These are phyloP conservation scores for Aproaerema taeniolella DNA, from an alignment of 2,888 invertebrate species.

Conservation along the genomic window DNA sequence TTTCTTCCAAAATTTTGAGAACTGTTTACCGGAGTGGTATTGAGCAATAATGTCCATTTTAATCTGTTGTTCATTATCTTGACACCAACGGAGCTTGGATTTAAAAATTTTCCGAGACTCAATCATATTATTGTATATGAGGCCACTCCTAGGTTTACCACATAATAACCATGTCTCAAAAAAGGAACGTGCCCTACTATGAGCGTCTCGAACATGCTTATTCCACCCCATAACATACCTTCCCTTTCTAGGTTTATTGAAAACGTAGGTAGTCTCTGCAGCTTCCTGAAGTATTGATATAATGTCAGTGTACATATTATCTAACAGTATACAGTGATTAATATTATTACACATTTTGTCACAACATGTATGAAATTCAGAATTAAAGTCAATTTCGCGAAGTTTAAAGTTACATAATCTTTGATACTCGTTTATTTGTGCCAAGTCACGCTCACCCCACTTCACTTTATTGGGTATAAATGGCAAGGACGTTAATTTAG, in stretches of 20 bases:
- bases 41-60: no score
- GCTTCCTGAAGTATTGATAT: constrained; percentile 10
- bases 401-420: constrained; percentile 11
- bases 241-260: not conserved
- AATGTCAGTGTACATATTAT: constrained; percentile 13
- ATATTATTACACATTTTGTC: constrained; percentile 8
- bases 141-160: constrained; percentile 9
- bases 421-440: constrained; percentile 12
- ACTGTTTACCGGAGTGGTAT: constrained; percentile 10
- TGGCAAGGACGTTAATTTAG: not conserved
- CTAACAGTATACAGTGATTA: constrained; percentile 10
- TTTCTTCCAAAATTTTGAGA: constrained; percentile 18
- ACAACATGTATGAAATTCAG: constrained; percentile 11
- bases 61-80: constrained; percentile 7
- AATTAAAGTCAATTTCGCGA: constrained; percentile 11
- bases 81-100: constrained; percentile 8
- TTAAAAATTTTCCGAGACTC: constrained; percentile 7
- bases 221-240: constrained; percentile 11
- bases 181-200: constrained; percentile 15
- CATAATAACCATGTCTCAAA: constrained; percentile 12
- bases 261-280: not conserved
- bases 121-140: constrained; percentile 8
- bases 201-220: constrained; percentile 13
- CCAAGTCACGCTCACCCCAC: constrained; percentile 16
- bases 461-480: constrained; percentile 6